Percentiles rank a stretch among this genome's conserved stretches.
These are phyloP conservation scores for Leptura quadrifasciata DNA, from an alignment of 2,888 invertebrate species.

Conservation along the genomic window DNA sequence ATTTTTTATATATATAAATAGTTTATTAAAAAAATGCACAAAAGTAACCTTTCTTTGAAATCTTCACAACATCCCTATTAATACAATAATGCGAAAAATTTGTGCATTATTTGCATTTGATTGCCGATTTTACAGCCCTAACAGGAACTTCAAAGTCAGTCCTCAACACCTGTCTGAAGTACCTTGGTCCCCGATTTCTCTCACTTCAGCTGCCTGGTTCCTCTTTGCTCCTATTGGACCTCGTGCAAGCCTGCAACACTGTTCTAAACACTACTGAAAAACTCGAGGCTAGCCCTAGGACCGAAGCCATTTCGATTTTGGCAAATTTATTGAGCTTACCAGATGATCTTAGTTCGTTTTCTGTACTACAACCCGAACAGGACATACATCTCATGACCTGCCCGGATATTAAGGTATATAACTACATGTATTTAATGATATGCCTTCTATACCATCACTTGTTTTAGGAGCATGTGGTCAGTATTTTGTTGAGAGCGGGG, in stretches of 20 bases:
- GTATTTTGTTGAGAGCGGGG: slow-evolving; percentile 90
- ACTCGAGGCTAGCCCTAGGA: slow-evolving; percentile 82
- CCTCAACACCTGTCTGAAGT: slow-evolving; percentile 85
- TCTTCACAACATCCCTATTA: too few species aligned
- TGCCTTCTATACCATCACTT: slow-evolving; percentile 6
- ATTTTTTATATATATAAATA: too few species aligned
- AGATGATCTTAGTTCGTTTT: slow-evolving; percentile 77
- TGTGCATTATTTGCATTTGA: slow-evolving; percentile 33
- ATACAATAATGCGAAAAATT: neutral
- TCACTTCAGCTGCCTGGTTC: slow-evolving; percentile 92
- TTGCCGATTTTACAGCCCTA: slow-evolving; percentile 72
- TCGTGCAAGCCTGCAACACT: slow-evolving; percentile 92
- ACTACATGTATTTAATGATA: neutral
- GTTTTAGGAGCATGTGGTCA: slow-evolving; percentile 87
- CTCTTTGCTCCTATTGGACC: slow-evolving; percentile 89
- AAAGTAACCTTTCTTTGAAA: too few species aligned
- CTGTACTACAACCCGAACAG: slow-evolving; percentile 77
- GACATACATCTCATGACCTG: slow-evolving; percentile 78
- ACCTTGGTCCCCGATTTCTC: slow-evolving; percentile 89
- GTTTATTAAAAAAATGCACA: too few species aligned
- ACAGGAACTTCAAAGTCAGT: slow-evolving; percentile 84
- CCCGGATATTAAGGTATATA: slow-evolving; percentile 86
- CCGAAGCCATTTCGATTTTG: slow-evolving; percentile 92
- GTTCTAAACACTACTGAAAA: slow-evolving; percentile 89
- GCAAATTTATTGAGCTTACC: slow-evolving; percentile 91